Evolutionary conservation across 1,140 invertebrate genomes (phyloP).

Genomic region (Tribolium madens): DNA sequence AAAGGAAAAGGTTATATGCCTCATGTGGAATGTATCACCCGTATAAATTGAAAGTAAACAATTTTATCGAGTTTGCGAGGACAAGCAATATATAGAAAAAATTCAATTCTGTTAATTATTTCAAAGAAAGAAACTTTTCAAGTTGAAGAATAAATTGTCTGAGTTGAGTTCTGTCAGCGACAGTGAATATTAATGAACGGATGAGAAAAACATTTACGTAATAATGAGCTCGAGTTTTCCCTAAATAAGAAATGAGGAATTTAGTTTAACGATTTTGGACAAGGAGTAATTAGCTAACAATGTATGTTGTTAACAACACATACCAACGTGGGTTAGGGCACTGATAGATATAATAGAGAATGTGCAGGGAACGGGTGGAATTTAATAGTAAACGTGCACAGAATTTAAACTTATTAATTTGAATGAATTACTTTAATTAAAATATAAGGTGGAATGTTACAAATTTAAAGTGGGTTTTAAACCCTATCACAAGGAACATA

Average conservation of each 20-base stretch:
- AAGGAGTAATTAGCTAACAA: not conserved
- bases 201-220: constrained; percentile 9
- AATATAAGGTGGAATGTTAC: constrained; percentile 4
- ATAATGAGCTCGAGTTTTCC: constrained; percentile 1
- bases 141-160: constrained; percentile 16
- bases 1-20: constrained; percentile 16
- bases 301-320: not conserved
- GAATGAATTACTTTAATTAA: constrained; percentile 38
- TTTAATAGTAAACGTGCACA: constrained; percentile 17
- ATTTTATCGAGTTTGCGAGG: constrained; percentile 27
- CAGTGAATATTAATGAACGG: constrained; percentile 20
- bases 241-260: constrained; percentile 9
- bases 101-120: not conserved
- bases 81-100: constrained; percentile 6
- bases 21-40: constrained; percentile 35
- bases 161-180: constrained; percentile 14
- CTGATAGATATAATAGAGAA: constrained; percentile 30
- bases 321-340: not conserved
- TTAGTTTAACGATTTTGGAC: not conserved
- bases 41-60: constrained; percentile 38
- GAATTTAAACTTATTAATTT: constrained; percentile 38
- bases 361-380: constrained; percentile 8
- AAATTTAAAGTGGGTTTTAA: constrained; percentile 18
- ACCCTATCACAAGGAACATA: not conserved
- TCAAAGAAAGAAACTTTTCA: constrained; percentile 5